Base-by-base conservation (phyloP, 2,797 vertebrate species). In the Aulostomus chinensis region DNA sequence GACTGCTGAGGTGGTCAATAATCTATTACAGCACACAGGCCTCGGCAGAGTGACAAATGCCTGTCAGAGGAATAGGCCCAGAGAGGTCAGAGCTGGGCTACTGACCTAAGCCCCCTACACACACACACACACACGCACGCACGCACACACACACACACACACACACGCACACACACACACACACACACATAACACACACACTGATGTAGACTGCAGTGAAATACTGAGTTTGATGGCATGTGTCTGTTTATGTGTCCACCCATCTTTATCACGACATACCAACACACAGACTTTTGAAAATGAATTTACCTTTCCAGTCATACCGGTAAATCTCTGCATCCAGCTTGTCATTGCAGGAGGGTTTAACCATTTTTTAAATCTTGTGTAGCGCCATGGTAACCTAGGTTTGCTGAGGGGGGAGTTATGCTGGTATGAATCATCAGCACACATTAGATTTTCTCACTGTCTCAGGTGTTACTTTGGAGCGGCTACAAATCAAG, bases 11-110 rank as follows among this genome's bases (percentile, higher is more conserved):
- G 81, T 91, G 86, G 91, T 93, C 92, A 93, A 92, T 93, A 93
- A 93, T 92, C 91, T 91, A 92, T 92, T 91, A 92, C 73, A 35
- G 77, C 85, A 76, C 81, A 83, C 80, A 60, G 80, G 80, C 78
- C 84, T 78, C 77, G 20, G 42, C 79, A 82, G 86, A 92, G 87
- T 91, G 91, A 92, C 91, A 92, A 93, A 93, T 93, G 88, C 83
- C 91, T 78, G 81, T 91, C 86, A 88, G 78, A 84, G 85, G 91
- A 91, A 91, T 88, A 64, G 86, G 66, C 79, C 83, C 74, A 71
- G 60, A 81, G 83, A 91, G 90, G 90, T 91, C 91, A 92, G 67
- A 84, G 74, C 76, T 77, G 76, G 66, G 73, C 83, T 76, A 31
- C 68, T 90, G 89, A 91, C 87, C 90, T 86, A 83, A 59, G 59